These are phyloP conservation scores for Cyanistes caeruleus DNA, from an alignment of 2,113 vertebrate species.

Conservation along the genomic window DNA sequence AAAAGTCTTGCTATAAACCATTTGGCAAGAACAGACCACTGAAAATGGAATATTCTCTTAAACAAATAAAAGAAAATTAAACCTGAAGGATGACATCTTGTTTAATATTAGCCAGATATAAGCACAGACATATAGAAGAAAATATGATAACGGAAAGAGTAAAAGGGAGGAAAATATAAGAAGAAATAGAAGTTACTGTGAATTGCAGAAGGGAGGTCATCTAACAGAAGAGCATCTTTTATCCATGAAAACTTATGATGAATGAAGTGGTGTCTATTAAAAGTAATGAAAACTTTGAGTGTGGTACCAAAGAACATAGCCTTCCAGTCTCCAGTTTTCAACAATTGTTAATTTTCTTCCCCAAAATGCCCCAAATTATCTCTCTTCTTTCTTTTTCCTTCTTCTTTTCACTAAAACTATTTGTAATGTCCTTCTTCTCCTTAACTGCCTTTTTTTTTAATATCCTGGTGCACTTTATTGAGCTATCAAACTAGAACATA, in stretches of 20 bases:
- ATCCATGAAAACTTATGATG: not conserved
- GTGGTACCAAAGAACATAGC: not conserved
- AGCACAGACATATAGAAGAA: not conserved
- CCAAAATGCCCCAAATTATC: accelerated
- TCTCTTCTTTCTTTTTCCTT: not conserved
- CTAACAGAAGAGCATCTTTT: not conserved
- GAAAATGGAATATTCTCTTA: not conserved
- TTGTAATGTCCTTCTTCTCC: not conserved
- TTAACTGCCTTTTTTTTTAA: not conserved
- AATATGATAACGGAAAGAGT: not conserved
- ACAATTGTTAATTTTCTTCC: not conserved
- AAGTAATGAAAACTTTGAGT: not conserved
- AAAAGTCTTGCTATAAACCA: not conserved
- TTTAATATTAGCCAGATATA: not conserved
- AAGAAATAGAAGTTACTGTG: not conserved
- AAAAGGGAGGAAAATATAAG: not conserved
- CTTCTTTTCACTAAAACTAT: not conserved
- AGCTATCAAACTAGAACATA: not conserved
- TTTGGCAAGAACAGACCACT: not conserved
- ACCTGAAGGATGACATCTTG: not conserved
- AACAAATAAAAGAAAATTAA: not conserved
- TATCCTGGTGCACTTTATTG: not conserved
- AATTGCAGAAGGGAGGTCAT: not conserved
- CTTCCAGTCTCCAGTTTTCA: not conserved
- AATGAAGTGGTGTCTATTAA: not conserved